These are phyloP conservation scores for Chionis minor DNA, from an alignment of 2,113 vertebrate species.

Conservation along the genomic window DNA sequence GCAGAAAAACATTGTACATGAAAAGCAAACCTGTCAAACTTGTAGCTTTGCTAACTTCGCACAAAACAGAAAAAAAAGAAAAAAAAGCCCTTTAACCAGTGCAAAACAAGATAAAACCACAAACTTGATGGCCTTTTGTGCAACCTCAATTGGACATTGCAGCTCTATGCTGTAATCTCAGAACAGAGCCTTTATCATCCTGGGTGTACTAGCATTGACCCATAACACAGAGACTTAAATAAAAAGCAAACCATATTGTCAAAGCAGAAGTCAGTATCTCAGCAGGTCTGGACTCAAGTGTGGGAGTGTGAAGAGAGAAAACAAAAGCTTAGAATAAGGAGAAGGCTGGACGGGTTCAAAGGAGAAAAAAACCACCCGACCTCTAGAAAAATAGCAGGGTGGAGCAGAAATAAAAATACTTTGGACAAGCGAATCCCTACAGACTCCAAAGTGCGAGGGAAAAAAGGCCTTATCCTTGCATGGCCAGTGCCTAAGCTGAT, in stretches of 20 bases:
- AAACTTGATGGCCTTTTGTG: slow-evolving; percentile 67
- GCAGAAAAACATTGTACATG: slow-evolving; percentile 41
- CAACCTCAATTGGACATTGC: slow-evolving; percentile 61
- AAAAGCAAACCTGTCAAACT: slow-evolving; percentile 68
- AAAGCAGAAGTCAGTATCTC: slow-evolving; percentile 50
- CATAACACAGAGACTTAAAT: slow-evolving; percentile 53
- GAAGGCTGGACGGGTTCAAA: neutral
- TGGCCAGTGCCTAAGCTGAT: neutral
- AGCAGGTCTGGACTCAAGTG: slow-evolving; percentile 47
- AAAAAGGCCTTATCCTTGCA: neutral
- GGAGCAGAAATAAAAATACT: slow-evolving; percentile 48
- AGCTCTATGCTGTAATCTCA: slow-evolving; percentile 56
- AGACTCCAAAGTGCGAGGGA: neutral
- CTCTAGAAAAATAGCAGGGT: slow-evolving; percentile 53
- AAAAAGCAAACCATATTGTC: slow-evolving; percentile 48
- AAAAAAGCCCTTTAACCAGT: slow-evolving; percentile 32
- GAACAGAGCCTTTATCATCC: slow-evolving; percentile 58
- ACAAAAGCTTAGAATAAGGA: slow-evolving; percentile 35
- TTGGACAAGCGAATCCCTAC: neutral
- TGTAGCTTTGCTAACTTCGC: slow-evolving; percentile 70
- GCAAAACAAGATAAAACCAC: slow-evolving; percentile 73
- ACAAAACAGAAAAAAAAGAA: slow-evolving; percentile 54
- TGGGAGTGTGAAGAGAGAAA: slow-evolving; percentile 28
- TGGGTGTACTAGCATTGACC: slow-evolving; percentile 53
- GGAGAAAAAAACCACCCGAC: neutral